phyloP scores from a whole-genome alignment of 23 tunicate species.

The Trididemnum miniatum region DNA sequence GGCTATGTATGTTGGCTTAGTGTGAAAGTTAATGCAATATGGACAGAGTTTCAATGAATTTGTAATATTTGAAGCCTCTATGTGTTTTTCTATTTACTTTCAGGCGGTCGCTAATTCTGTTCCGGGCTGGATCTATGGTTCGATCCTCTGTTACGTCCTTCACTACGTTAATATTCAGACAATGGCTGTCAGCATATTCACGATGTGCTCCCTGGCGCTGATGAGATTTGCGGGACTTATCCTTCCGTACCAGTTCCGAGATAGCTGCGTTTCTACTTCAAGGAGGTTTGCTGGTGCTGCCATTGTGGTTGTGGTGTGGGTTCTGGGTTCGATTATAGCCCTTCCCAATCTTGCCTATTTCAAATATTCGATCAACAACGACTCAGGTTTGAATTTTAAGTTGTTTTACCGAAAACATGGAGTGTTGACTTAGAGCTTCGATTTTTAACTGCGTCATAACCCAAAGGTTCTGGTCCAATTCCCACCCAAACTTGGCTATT shows the following conservation, averaged over 20 bases:
- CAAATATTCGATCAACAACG: too few species aligned
- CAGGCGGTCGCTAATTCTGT: conserved; percentile 6
- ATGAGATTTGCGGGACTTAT: conserved; percentile 77
- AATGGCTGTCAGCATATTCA: conserved; percentile 66
- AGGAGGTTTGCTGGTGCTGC: conserved; percentile 45
- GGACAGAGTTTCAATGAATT: too few species aligned
- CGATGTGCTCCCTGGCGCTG: conserved; percentile 79
- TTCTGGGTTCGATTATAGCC: conserved; percentile 35
- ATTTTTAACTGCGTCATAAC: too few species aligned
- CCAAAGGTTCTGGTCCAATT: too few species aligned
- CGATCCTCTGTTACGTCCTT: conserved; percentile 58
- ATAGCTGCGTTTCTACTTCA: conserved; percentile 51
- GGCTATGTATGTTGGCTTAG: too few species aligned
- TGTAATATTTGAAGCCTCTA: too few species aligned
- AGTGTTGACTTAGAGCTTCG: too few species aligned
- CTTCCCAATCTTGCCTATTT: conserved; percentile 34
- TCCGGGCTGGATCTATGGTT: conserved; percentile 39
- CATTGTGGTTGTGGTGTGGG: conserved; percentile 57
- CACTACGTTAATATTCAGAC: conserved; percentile 45
- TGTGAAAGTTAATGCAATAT: too few species aligned
- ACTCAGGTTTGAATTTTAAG: too few species aligned
- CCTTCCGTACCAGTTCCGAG: conserved; percentile 60
- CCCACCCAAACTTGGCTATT: too few species aligned
- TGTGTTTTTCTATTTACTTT: neutral
- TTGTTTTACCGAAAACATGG: too few species aligned